A percentile compares a stretch with the other conserved stretches of the same genome.
Evolutionary conservation across 2,113 vertebrate genomes (phyloP).

Genomic region (Puffinus mauretanicus): DNA sequence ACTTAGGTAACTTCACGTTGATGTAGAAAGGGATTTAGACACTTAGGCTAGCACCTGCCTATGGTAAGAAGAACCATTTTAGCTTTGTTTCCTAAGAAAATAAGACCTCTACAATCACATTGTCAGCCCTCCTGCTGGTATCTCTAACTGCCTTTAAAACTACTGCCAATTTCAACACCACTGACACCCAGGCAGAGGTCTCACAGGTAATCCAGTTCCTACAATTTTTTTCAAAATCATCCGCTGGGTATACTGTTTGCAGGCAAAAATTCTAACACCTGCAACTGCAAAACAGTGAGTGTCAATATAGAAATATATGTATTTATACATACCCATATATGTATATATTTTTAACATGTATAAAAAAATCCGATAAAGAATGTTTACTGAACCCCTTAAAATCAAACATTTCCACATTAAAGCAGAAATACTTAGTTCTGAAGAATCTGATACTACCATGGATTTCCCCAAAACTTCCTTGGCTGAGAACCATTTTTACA

Average conservation of each 20-base stretch:
- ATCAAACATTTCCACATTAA: neutral
- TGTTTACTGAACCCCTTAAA: neutral
- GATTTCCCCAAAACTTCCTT: neutral
- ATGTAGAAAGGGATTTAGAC: neutral
- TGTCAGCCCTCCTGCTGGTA: neutral
- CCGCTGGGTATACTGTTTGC: neutral
- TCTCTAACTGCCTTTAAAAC: neutral
- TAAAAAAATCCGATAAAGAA: neutral
- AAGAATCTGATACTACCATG: neutral
- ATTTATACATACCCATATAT: neutral
- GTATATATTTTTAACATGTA: neutral
- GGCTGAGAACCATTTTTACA: neutral
- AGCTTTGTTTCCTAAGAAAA: neutral
- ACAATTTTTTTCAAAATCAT: too few relatives aligned
- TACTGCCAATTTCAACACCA: neutral
- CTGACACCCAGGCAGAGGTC: neutral
- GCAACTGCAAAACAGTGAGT: neutral
- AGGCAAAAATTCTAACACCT: neutral
- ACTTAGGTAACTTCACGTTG: fast-evolving
- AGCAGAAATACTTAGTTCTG: neutral
- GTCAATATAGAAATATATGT: neutral
- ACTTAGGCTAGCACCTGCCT: neutral
- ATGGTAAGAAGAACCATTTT: neutral
- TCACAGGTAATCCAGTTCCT: neutral
- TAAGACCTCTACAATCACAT: neutral